Conservation (phyloP, 2,797 vertebrate genomes). For the Garrulus glandarius region DNA sequence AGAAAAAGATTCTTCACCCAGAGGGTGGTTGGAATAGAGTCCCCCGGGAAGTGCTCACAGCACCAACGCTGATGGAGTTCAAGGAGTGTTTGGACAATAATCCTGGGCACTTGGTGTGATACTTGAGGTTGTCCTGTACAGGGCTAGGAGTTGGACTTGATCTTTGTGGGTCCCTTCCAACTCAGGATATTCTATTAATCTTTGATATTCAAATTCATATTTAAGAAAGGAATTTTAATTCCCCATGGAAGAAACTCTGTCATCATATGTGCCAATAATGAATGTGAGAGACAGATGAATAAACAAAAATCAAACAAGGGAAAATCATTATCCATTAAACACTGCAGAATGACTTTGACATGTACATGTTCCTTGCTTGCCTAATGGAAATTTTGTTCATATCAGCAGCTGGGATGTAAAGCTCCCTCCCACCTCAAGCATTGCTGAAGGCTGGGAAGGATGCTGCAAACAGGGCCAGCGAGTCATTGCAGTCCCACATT, state of each 20-base stretch:
- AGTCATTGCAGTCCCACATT: background rate
- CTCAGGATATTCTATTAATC: background rate
- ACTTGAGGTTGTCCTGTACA: background rate
- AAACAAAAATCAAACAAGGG: background rate
- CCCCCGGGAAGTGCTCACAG: too few relatives aligned
- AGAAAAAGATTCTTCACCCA: background rate
- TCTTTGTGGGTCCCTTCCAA: background rate
- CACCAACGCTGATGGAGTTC: background rate
- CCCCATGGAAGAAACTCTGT: background rate
- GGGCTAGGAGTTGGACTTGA: background rate
- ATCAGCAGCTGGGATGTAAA: background rate
- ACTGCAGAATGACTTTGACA: background rate
- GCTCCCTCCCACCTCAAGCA: background rate
- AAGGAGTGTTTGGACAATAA: background rate
- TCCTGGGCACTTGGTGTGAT: background rate
- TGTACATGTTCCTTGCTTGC: background rate
- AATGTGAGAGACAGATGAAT: background rate
- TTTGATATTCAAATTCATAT: background rate
- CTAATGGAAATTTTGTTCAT: background rate
- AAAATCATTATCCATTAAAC: background rate
- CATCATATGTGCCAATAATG: background rate
- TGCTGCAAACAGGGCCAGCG: background rate
- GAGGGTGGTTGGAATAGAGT: background rate
- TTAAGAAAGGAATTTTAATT: background rate
- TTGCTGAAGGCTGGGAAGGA: background rate